Conservation (phyloP, 2,113 vertebrate genomes). For the Poicephalus gulielmi region DNA sequence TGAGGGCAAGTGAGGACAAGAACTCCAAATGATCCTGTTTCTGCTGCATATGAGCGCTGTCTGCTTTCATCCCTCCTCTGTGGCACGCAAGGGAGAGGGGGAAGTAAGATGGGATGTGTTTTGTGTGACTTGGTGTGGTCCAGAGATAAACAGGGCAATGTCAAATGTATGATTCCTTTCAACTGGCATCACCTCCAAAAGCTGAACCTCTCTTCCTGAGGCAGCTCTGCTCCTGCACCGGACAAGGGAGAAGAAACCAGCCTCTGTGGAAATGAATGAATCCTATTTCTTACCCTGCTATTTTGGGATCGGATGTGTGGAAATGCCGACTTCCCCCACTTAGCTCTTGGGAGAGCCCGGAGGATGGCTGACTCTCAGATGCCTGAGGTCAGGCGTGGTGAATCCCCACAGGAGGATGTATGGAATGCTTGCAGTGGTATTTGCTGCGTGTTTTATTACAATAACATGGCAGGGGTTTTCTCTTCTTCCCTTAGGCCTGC, state of each 20-base stretch:
- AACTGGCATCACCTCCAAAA: background rate
- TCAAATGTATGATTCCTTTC: background rate
- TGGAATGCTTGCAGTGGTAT: background rate
- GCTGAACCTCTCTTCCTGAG: background rate
- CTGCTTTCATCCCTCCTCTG: background rate
- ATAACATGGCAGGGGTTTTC: background rate
- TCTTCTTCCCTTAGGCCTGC: background rate
- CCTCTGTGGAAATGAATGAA: background rate
- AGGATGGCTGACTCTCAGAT: rapidly evolving
- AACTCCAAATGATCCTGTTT: background rate
- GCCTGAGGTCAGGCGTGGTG: background rate
- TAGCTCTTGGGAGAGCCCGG: background rate
- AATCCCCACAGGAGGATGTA: background rate
- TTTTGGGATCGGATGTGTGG: background rate
- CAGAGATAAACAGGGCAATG: background rate
- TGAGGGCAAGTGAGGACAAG: background rate
- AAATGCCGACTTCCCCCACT: background rate
- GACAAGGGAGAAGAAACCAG: background rate
- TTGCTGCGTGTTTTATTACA: rapidly evolving
- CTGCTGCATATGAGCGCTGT: rapidly evolving
- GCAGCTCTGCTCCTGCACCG: rapidly evolving
- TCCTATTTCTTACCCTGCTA: background rate
- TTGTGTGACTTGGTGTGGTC: background rate
- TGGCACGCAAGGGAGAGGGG: background rate
- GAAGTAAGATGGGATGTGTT: background rate